Evolutionary conservation across 2,888 invertebrate species (phyloP).

Genomic region (Cyrtodaria siliqua): DNA sequence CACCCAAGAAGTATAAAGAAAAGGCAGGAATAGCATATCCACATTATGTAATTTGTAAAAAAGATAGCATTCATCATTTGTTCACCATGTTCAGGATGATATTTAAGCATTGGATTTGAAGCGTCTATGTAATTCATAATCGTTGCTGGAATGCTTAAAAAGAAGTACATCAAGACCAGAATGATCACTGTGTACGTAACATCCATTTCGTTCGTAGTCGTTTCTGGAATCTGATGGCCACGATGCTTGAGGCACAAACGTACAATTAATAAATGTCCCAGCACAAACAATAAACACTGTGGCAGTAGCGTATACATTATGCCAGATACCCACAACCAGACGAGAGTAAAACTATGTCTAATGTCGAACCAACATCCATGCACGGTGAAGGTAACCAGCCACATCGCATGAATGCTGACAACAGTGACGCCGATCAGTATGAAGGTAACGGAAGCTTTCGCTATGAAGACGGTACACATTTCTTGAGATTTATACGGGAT

Average conservation of each 20-base stretch:
- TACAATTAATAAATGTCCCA: slow-evolving; percentile 64
- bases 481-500: slow-evolving; percentile 66
- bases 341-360: slow-evolving; percentile 6
- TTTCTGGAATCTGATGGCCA: slow-evolving; percentile 47
- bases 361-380: slow-evolving; percentile 37
- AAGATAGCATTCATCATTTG: not conserved
- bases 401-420: slow-evolving; percentile 81
- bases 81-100: not conserved
- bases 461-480: slow-evolving; percentile 77
- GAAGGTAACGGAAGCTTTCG: slow-evolving; percentile 71
- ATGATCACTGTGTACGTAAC: slow-evolving; percentile 58
- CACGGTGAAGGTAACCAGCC: slow-evolving; percentile 73
- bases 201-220: slow-evolving; percentile 50
- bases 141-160: slow-evolving; percentile 60
- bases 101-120: not conserved
- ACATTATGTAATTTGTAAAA: slow-evolving; percentile 24
- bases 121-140: slow-evolving; percentile 2
- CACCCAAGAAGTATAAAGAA: slow-evolving; percentile 36
- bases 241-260: slow-evolving; percentile 63
- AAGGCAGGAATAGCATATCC: slow-evolving; percentile 30
- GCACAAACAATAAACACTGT: slow-evolving; percentile 67
- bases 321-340: slow-evolving; percentile 79
- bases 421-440: slow-evolving; percentile 73
- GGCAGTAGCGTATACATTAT: slow-evolving; percentile 75
- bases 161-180: slow-evolving; percentile 53